Conservation (phyloP, 1,140 invertebrate species). For the Drosophila asahinai region DNA sequence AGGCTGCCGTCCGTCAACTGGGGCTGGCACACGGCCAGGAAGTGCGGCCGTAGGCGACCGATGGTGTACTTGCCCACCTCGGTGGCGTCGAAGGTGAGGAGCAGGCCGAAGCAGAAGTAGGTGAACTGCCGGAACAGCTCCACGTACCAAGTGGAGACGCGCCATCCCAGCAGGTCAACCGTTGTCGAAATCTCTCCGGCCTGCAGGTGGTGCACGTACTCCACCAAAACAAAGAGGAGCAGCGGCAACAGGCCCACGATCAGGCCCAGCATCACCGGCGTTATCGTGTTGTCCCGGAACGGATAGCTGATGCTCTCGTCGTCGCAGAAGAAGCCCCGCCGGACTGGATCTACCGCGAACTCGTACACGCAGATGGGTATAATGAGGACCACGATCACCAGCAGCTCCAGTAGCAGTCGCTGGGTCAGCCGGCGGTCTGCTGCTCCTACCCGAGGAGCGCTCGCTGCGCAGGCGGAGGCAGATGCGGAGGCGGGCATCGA, state of each 20-base stretch:
- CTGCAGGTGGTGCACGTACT: conserved; percentile 56
- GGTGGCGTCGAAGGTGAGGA: conserved; percentile 92
- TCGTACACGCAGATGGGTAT: conserved; percentile 90
- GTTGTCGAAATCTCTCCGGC: conserved; percentile 42
- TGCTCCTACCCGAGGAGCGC: not conserved
- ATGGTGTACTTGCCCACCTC: conserved; percentile 97
- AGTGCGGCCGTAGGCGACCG: conserved; percentile 96
- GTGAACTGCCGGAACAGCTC: conserved; percentile 89
- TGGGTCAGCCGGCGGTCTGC: conserved; percentile 45
- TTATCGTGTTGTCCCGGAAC: conserved; percentile 91
- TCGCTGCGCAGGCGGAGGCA: not conserved
- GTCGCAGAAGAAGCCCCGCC: conserved; percentile 97
- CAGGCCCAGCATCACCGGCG: conserved; percentile 91
- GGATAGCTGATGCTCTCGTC: conserved; percentile 97
- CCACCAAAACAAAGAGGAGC: conserved; percentile 60
- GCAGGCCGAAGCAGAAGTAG: conserved; percentile 93
- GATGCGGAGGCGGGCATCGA: conserved; percentile 2
- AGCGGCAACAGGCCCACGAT: conserved; percentile 88
- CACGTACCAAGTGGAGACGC: conserved; percentile 89
- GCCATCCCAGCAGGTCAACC: conserved; percentile 52
- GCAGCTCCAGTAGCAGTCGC: conserved; percentile 61
- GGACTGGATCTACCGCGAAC: conserved; percentile 91
- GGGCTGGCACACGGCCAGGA: conserved; percentile 91
- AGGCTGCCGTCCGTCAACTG: conserved; percentile 85
- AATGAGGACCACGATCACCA: conserved; percentile 60